A percentile compares a stretch with the other conserved stretches of the same genome.
These are phyloP conservation scores for Lasioglossum calceatum DNA, from an alignment of 2,888 invertebrate species.

Conservation along the genomic window DNA sequence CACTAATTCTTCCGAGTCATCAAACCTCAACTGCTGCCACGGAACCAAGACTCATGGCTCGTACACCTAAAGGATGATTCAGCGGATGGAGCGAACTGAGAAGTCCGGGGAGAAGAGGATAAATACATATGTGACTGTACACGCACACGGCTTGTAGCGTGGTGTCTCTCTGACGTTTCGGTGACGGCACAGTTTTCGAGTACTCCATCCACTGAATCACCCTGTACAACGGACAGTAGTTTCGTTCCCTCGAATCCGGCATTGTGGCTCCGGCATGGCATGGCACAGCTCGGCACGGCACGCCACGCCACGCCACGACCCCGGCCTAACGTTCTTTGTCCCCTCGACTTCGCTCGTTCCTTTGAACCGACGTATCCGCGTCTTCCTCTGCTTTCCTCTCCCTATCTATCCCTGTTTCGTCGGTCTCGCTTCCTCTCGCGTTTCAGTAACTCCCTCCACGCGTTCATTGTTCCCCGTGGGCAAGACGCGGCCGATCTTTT, in stretches of 20 bases:
- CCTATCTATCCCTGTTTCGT: neutral
- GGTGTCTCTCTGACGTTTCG: no score
- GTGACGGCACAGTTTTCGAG: neutral
- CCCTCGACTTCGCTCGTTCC: conserved; percentile 58
- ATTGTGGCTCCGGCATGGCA: neutral
- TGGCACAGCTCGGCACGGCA: neutral
- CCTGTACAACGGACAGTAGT: neutral
- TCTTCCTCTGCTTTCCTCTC: conserved; percentile 15
- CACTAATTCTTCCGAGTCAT: no score
- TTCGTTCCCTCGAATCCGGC: neutral
- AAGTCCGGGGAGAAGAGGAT: no score
- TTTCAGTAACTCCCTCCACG: conserved; percentile 5
- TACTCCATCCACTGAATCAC: neutral
- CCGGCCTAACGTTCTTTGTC: conserved; percentile 72
- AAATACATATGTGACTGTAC: no score
- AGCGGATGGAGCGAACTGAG: no score
- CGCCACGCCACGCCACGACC: conserved; percentile 66
- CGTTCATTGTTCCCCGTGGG: conserved; percentile 43
- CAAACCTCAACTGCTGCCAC: no score
- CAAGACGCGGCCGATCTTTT: conserved; percentile 45
- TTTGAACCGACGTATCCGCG: conserved; percentile 19
- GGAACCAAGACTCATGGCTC: neutral
- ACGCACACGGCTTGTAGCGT: no score
- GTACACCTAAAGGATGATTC: neutral
- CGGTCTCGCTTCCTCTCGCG: neutral